Conservation (phyloP, 2,888 invertebrate species). For the Tanypteryx hageni region DNA sequence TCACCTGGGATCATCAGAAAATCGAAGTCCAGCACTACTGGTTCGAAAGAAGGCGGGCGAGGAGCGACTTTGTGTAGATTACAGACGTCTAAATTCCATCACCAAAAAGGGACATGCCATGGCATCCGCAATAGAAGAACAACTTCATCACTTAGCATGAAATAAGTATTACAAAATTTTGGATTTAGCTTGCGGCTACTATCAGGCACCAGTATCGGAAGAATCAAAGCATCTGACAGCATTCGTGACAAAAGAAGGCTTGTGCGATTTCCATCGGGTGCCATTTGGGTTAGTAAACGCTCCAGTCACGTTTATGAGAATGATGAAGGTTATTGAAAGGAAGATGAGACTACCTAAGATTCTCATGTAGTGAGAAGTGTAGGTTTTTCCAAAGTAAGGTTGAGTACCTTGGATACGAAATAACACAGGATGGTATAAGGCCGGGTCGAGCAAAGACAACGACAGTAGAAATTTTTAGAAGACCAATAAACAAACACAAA, state of each 20-base stretch:
- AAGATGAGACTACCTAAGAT: background rate
- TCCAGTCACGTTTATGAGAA: constrained; percentile 67
- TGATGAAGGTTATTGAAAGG: background rate
- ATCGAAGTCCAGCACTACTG: constrained; percentile 69
- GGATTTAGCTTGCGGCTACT: constrained; percentile 71
- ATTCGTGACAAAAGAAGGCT: constrained; percentile 73
- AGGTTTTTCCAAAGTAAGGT: constrained; percentile 68
- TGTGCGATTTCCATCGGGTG: constrained; percentile 72
- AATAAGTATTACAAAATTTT: constrained; percentile 71
- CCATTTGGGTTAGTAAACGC: constrained; percentile 73
- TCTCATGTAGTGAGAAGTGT: constrained; percentile 70
- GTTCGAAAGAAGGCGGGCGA: constrained; percentile 70
- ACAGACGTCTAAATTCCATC: constrained; percentile 70
- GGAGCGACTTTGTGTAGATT: constrained; percentile 70
- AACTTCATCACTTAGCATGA: constrained; percentile 71
- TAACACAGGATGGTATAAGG: constrained; percentile 68
- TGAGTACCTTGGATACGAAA: constrained; percentile 70
- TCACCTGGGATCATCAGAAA: constrained; percentile 70
- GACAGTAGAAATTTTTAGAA: constrained; percentile 69
- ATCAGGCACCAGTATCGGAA: constrained; percentile 72
- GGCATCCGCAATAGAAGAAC: constrained; percentile 73
- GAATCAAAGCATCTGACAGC: constrained; percentile 71
- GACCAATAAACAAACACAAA: constrained; percentile 69
- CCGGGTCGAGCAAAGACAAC: constrained; percentile 70
- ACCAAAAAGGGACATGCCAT: constrained; percentile 72